Evolutionary conservation across 2,113 vertebrate species (phyloP).

Genomic region (Passer domesticus): DNA sequence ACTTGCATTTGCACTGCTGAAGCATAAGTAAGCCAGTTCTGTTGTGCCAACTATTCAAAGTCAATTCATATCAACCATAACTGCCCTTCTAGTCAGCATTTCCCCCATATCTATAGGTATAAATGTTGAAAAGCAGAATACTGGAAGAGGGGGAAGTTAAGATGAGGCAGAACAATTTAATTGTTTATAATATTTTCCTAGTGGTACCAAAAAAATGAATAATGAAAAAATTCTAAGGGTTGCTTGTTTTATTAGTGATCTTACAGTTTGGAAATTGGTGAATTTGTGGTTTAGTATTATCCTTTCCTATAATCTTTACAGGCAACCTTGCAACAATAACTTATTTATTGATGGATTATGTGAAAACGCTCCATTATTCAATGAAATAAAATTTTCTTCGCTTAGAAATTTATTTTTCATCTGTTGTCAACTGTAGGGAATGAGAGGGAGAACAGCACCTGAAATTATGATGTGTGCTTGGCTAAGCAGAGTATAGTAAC

Average conservation of each 20-base stretch:
- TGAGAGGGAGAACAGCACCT: slow-evolving; percentile 58
- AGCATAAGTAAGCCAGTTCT: slow-evolving; percentile 42
- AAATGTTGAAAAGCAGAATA: slow-evolving; percentile 55
- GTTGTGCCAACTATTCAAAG: slow-evolving; percentile 11
- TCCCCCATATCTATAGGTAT: neutral
- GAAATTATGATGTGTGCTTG: slow-evolving; percentile 53
- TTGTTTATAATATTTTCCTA: slow-evolving; percentile 34
- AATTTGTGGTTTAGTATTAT: slow-evolving; percentile 42
- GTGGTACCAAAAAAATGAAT: slow-evolving; percentile 22
- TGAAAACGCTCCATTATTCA: slow-evolving; percentile 65
- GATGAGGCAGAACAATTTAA: slow-evolving; percentile 56
- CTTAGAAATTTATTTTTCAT: slow-evolving; percentile 52
- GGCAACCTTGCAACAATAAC: slow-evolving; percentile 43
- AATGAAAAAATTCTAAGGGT: slow-evolving; percentile 29
- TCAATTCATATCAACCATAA: slow-evolving; percentile 19
- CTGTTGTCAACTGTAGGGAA: slow-evolving; percentile 27
- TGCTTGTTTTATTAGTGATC: slow-evolving; percentile 32
- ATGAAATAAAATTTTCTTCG: slow-evolving; percentile 29
- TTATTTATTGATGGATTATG: slow-evolving; percentile 23
- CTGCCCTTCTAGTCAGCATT: slow-evolving; percentile 21
- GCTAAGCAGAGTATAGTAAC: slow-evolving; percentile 32
- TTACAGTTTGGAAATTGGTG: neutral
- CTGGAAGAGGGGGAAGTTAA: slow-evolving; percentile 8
- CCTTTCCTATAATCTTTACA: slow-evolving; percentile 53
- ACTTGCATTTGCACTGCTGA: slow-evolving; percentile 67